phyloP scores from a whole-genome alignment of 2,888 invertebrate genomes.

The Callimorpha dominula region DNA sequence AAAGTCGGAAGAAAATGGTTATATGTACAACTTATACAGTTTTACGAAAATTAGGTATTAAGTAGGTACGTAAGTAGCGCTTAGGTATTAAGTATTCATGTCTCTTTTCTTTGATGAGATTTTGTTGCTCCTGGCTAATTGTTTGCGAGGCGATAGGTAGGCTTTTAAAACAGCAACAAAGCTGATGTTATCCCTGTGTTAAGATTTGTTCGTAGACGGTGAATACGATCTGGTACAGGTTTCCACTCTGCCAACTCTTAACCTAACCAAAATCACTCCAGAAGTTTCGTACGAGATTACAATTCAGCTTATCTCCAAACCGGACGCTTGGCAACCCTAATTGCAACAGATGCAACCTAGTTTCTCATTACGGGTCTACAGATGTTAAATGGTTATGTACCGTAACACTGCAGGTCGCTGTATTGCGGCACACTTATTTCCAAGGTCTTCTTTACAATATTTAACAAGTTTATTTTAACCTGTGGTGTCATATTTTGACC shows the following conservation, averaged over 20 bases:
- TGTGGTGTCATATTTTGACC: background rate
- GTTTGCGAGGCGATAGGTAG: background rate
- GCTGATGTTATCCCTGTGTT: background rate
- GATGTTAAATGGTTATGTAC: background rate
- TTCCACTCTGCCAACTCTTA: too few relatives aligned
- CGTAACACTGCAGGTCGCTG: background rate
- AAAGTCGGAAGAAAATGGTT: background rate
- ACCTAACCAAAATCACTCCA: too few relatives aligned
- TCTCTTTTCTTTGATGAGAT: background rate
- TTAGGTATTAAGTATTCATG: too few relatives aligned
- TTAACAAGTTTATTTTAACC: background rate
- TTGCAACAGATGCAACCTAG: slow-evolving; percentile 47
- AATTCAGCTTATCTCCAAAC: too few relatives aligned
- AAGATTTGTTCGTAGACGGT: too few relatives aligned
- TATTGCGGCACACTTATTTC: background rate
- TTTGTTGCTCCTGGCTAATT: background rate
- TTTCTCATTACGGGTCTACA: slow-evolving; percentile 41
- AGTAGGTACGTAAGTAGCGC: too few relatives aligned
- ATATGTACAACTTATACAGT: too few relatives aligned
- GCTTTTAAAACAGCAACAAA: background rate
- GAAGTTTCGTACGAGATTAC: too few relatives aligned
- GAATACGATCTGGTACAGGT: too few relatives aligned
- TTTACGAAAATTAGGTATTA: background rate
- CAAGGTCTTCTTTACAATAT: background rate
- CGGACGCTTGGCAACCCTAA: slow-evolving; percentile 24